These are phyloP conservation scores for Leptarthrus brevirostris DNA, from an alignment of 2,888 invertebrate genomes.

Conservation along the genomic window DNA sequence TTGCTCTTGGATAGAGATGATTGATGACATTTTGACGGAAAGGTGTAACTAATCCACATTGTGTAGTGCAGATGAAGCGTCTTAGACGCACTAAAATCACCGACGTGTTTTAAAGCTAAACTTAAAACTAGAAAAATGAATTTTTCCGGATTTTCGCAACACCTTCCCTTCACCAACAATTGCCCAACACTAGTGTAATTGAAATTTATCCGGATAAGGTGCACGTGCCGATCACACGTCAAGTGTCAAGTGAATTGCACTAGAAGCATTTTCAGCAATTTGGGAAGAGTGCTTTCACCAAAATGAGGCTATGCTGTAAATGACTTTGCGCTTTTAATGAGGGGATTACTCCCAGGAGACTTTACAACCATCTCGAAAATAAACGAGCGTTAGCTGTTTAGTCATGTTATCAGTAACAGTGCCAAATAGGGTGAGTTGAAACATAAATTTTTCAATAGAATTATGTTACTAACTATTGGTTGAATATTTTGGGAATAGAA, in stretches of 20 bases:
- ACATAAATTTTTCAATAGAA: too few relatives aligned
- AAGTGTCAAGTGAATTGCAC: slow-evolving; percentile 22
- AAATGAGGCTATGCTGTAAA: neutral
- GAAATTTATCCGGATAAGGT: slow-evolving; percentile 3
- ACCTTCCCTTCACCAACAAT: neutral
- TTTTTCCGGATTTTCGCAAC: neutral
- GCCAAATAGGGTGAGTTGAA: too few relatives aligned
- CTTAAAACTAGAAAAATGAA: neutral
- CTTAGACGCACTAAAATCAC: neutral
- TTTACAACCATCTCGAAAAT: neutral
- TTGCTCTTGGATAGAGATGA: neutral
- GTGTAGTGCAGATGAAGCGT: neutral
- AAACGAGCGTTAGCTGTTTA: too few relatives aligned
- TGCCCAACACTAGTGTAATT: neutral
- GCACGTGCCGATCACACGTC: slow-evolving; percentile 30
- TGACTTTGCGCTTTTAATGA: neutral
- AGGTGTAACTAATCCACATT: neutral
- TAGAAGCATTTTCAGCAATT: neutral
- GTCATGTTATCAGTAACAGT: too few relatives aligned
- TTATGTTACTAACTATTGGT: too few relatives aligned
- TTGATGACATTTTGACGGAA: slow-evolving; percentile 7
- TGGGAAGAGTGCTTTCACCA: neutral
- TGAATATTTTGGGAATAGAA: too few relatives aligned
- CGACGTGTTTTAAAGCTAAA: neutral
- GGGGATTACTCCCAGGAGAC: neutral